These are phyloP conservation scores for Bombus picipes DNA, from an alignment of 1,140 invertebrate species.

Conservation along the genomic window DNA sequence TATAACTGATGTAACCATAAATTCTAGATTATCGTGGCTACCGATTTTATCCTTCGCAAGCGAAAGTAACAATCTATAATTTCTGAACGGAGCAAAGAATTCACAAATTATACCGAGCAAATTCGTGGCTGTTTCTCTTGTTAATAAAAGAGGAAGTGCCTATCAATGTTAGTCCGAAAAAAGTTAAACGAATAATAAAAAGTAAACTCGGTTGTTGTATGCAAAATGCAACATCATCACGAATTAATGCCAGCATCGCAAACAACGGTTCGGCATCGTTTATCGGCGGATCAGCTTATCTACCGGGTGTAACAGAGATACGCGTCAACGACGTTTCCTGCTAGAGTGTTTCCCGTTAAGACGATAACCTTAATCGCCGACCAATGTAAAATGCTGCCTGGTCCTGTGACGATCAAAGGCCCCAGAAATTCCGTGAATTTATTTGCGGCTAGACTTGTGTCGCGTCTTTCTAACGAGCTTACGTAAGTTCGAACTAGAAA, in stretches of 20 bases:
- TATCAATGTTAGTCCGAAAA: neutral
- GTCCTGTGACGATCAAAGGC: neutral
- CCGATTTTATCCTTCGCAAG: neutral
- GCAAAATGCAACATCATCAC: conserved; percentile 40
- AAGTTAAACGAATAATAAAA: neutral
- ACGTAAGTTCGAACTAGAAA: conserved; percentile 56
- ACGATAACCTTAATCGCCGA: conserved; percentile 69
- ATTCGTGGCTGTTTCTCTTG: neutral
- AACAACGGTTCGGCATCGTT: conserved; percentile 62
- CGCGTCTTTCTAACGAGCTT: conserved; percentile 46
- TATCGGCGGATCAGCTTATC: conserved; percentile 70
- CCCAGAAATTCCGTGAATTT: conserved; percentile 37
- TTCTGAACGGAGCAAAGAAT: too few relatives aligned
- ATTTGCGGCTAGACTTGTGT: conserved; percentile 6
- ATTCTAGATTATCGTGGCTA: neutral
- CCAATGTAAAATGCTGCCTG: conserved; percentile 44
- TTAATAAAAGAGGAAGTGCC: neutral
- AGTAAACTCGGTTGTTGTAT: neutral
- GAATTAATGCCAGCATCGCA: conserved; percentile 59
- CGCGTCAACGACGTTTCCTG: conserved; percentile 62
- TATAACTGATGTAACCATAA: too few relatives aligned
- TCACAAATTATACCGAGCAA: neutral
- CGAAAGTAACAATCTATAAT: neutral
- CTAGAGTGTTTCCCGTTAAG: conserved; percentile 67
- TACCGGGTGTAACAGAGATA: conserved; percentile 69